Conservation (phyloP, 2,797 vertebrate genomes). For the Myotis findleyi region DNA sequence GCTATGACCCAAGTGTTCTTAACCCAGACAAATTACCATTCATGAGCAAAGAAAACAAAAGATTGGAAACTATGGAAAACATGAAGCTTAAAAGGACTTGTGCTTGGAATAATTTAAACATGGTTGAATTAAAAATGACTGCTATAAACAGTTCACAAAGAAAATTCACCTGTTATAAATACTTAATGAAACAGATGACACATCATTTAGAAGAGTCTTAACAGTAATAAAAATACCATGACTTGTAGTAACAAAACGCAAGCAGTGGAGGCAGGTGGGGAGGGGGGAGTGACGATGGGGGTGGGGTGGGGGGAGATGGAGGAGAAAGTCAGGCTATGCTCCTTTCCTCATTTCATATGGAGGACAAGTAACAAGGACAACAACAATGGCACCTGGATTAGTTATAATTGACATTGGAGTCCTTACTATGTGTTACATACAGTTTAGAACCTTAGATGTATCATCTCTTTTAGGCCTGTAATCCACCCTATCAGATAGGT, state of each 20-base stretch:
- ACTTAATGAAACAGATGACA: constrained; percentile 28
- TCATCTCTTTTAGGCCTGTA: neutral
- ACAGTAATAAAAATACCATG: constrained; percentile 15
- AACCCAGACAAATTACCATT: neutral
- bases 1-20: neutral
- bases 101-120: neutral
- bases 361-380: neutral
- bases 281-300: neutral
- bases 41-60: constrained; percentile 1
- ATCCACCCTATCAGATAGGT: neutral
- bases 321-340: neutral
- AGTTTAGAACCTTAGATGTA: neutral
- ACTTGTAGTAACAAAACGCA: neutral
- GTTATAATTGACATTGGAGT: neutral
- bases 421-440: neutral
- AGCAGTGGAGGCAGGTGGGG: neutral
- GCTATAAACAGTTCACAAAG: neutral
- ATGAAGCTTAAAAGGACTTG: neutral
- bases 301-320: neutral
- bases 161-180: constrained; percentile 7
- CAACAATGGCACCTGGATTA: neutral
- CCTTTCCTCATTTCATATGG: neutral
- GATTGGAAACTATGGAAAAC: neutral
- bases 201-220: constrained; percentile 24
- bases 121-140: neutral